Base-by-base conservation (phyloP, 2,113 vertebrate genomes). In the Nerophis ophidion region DNA sequence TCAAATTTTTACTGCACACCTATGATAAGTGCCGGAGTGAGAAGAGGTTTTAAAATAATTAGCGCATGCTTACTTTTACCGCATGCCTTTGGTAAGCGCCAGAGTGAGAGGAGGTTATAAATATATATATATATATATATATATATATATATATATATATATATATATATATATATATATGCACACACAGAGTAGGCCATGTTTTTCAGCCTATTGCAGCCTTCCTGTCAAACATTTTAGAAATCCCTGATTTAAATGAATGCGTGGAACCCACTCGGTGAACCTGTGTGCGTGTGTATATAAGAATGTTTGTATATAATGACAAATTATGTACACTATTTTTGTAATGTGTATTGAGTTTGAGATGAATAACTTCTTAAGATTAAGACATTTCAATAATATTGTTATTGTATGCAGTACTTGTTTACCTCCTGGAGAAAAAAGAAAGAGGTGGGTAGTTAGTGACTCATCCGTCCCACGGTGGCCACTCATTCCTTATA, bases 401-500 rank as follows among this genome's bases (percentile, higher is more conserved):
- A 12, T 6, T 19, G 6, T 26, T 26, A 26, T 26, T 26, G 26
- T 26, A 26, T 26, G 26, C 26, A 26, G 26, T 26, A 26, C 26
- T 26, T 26, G 38, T 4, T 12, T 14, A 4, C 33, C 13, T 1
- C 36, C 1, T 61, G 10, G 49, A 13, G 14, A n/a, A 33, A 44
- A 4, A 44, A 44, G 4, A 38, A 36, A 4, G 6, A 44, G 40
- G 71, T 42, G 63, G 68, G 63, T 45, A 34, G 64, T 59, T 60
- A 13, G 60, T 75, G 77, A 81, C 45, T 81, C 68, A 61, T 65
- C 26, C 46, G 15, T 54, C 68, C 55, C 59, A 49, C 13, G 45
- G 55, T 61, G 69, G 59, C 35, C 45, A 65, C 63, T 68, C 61
- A 73, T 63, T 7, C 86, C 86, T 71, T 87, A 88, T 86, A 72